These are phyloP conservation scores for Bombylius discolor DNA, from an alignment of 2,888 invertebrate species.

Conservation along the genomic window DNA sequence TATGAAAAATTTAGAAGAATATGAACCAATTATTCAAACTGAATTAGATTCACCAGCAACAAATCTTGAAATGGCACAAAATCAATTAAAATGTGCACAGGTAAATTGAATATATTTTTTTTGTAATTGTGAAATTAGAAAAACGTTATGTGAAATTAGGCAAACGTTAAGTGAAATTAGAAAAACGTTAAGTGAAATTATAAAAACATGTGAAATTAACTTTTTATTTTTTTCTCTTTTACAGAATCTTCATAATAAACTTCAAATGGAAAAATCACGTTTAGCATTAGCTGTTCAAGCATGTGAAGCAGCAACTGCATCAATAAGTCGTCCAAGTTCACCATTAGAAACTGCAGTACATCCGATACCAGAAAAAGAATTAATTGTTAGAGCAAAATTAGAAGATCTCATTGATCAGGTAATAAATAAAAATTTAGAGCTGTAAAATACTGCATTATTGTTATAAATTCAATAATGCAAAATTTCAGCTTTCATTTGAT, in stretches of 20 bases:
- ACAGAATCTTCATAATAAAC: constrained; percentile 59
- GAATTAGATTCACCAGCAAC: constrained; percentile 63
- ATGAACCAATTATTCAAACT: constrained; percentile 61
- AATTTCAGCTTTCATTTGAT: too few relatives aligned
- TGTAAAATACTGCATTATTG: too few relatives aligned
- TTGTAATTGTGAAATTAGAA: neutral
- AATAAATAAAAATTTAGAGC: constrained; percentile 18
- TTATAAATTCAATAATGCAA: too few relatives aligned
- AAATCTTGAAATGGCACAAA: constrained; percentile 57
- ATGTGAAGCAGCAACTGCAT: constrained; percentile 85
- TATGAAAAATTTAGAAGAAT: constrained; percentile 63
- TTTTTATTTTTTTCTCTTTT: constrained; percentile 18
- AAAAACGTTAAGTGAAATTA: too few relatives aligned
- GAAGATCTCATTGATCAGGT: constrained; percentile 92
- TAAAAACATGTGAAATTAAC: neutral
- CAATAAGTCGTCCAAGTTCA: constrained; percentile 79
- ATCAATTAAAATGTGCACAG: constrained; percentile 61
- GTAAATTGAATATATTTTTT: constrained; percentile 7
- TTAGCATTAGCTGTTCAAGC: constrained; percentile 80
- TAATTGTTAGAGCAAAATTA: constrained; percentile 68
- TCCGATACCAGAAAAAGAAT: constrained; percentile 71
- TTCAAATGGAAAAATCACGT: constrained; percentile 78
- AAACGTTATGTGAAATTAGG: too few relatives aligned
- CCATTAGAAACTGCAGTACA: constrained; percentile 76
- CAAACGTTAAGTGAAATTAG: too few relatives aligned